Evolutionary conservation across 2,797 vertebrate genomes (phyloP), one percentile per base, ranked within the genome.

Genomic region (Amblyraja radiata): DNA sequence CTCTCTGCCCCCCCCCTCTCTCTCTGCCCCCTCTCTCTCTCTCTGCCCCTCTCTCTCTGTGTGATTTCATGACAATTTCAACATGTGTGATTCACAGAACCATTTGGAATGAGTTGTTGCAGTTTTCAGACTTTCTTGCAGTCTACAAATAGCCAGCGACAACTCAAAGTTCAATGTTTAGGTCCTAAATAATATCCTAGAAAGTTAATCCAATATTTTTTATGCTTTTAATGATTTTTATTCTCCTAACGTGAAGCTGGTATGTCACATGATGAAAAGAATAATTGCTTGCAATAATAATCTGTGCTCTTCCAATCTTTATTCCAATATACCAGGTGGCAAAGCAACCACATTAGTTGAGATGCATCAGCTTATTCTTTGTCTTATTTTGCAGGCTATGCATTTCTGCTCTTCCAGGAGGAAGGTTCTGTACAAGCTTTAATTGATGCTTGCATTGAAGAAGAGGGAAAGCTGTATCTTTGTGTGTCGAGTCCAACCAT

Each of bases 401-500:
- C 99, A 39, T 99, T 99, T 97, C 97, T 99, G 95, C 97, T 99
- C 73, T 99, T 99, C 95, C 99, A 99, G 98, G 99, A 99, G 93
- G 98, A 99, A 96, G 99, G 98, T 96, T 99, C 99, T 86, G 99
- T 99, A 79, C 99, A 99, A 96, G 98, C 98, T 93, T 97, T 99
- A 95, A 99, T 99, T 93, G 98, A 99, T 83, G 98, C 99, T 0
- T 99, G 99, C 93, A 99, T 99, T 96, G 98, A 99, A 95, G 99
- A 99, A 94, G 99, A 99, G 90, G 98, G 98, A 93, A 99, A 99
- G 94, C 98, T 99, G 92, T 99, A 99, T 96, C 96, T 99, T 93
- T 99, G 99, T 95, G 99, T 99, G 93, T 99, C 98, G 93, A 99
- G 99, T 94, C 98, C 99, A 94, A 99, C 99, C 94, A 99, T 99